phyloP scores from a whole-genome alignment of 2,888 invertebrate species.

The Ornithoptera priamus region DNA sequence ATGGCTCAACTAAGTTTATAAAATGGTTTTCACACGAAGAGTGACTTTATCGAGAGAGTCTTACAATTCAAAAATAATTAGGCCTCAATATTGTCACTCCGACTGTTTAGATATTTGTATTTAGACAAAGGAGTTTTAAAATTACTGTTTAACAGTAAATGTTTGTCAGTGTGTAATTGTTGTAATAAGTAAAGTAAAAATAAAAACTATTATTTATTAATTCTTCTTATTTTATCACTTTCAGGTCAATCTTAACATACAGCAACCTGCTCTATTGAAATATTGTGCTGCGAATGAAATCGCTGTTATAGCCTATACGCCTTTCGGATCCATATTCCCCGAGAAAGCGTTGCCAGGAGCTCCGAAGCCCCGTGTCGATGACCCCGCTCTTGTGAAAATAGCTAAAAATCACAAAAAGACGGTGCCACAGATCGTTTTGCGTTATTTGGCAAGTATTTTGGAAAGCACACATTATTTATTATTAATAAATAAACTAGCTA shows the following conservation, averaged over 20 bases:
- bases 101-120: too few relatives aligned
- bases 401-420: constrained; percentile 83
- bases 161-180: not conserved
- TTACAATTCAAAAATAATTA: not conserved
- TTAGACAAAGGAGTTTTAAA: not conserved
- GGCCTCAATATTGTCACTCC: not conserved
- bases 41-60: not conserved
- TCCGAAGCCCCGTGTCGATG: constrained; percentile 76
- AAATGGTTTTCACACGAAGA: not conserved
- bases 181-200: not conserved
- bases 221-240: not conserved
- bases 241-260: constrained; percentile 83
- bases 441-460: constrained; percentile 79
- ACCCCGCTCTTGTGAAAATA: constrained; percentile 75
- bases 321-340: constrained; percentile 81
- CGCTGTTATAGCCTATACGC: constrained; percentile 85
- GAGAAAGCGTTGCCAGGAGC: constrained; percentile 67
- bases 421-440: constrained; percentile 81
- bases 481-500: too few relatives aligned
- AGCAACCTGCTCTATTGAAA: constrained; percentile 83
- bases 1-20: not conserved
- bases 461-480: not conserved
- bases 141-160: not conserved
- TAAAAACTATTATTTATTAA: not conserved
- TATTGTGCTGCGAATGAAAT: constrained; percentile 85